Percentiles rank a stretch among this genome's conserved stretches.
Evolutionary conservation across 2,888 invertebrate genomes (phyloP).

Genomic region (Yponomeuta malinellus): DNA sequence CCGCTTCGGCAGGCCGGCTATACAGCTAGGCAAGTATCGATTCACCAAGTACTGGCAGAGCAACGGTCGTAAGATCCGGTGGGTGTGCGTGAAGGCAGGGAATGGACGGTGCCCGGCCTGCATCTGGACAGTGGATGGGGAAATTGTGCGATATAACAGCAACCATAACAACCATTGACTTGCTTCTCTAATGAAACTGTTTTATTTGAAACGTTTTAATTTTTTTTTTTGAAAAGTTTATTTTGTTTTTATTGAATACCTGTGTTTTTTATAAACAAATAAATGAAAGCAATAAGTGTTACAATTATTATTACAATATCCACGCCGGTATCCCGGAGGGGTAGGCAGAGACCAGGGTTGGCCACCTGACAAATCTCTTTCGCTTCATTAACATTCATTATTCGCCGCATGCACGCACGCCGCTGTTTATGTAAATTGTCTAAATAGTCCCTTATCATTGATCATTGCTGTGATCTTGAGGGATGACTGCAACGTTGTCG

Average conservation of each 20-base stretch:
- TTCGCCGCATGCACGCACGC: too few species aligned
- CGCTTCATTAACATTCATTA: background rate
- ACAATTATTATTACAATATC: background rate
- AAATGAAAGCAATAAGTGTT: background rate
- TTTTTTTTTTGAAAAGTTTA: background rate
- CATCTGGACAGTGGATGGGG: slow-evolving; percentile 26
- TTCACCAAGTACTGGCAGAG: slow-evolving; percentile 10
- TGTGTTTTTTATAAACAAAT: background rate
- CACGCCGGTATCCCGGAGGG: too few species aligned
- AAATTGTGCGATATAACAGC: slow-evolving; percentile 17
- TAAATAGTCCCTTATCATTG: too few species aligned
- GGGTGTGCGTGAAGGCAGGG: slow-evolving; percentile 22
- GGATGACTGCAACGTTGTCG: too few species aligned
- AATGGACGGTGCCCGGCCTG: slow-evolving; percentile 31
- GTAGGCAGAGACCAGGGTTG: too few species aligned
- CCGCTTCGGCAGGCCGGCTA: slow-evolving; percentile 34
- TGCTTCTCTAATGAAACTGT: background rate
- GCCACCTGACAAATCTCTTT: background rate
- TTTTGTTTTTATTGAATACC: background rate
- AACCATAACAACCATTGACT: slow-evolving; percentile 18
- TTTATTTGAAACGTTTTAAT: slow-evolving; percentile 20
- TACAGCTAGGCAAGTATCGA: slow-evolving; percentile 15
- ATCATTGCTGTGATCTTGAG: too few species aligned
- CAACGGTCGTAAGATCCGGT: background rate
- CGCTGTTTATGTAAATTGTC: background rate